phyloP scores from a whole-genome alignment of 2,113 vertebrate genomes.

The Geothlypis trichas region DNA sequence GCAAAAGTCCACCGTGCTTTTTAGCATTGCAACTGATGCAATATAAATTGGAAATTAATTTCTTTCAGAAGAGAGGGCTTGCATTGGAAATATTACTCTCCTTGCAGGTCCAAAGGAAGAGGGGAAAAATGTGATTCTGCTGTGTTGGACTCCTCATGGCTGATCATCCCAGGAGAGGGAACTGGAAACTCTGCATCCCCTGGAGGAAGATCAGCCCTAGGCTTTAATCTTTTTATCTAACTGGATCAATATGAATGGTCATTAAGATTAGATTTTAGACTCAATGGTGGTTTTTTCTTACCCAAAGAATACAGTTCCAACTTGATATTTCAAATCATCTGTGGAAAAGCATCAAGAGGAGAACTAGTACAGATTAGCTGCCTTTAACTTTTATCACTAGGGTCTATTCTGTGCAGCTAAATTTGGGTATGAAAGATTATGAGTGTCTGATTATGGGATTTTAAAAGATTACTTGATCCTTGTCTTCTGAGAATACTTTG shows the following conservation, averaged over 20 bases:
- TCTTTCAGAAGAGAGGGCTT: background rate
- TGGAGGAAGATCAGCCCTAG: background rate
- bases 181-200: background rate
- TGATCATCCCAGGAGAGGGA: background rate
- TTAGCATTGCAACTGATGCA: background rate
- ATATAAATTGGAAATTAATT: background rate
- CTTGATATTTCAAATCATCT: background rate
- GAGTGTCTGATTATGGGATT: background rate
- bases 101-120: background rate
- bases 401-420: background rate
- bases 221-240: background rate
- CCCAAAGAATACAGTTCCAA: background rate
- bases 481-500: background rate
- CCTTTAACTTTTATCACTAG: background rate
- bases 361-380: background rate
- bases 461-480: background rate
- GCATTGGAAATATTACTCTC: background rate
- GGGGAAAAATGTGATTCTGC: background rate
- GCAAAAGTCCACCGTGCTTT: slow-evolving; percentile 14
- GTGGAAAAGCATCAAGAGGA: background rate
- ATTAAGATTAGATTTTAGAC: background rate
- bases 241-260: background rate
- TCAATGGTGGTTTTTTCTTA: fast-evolving
- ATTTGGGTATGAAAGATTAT: background rate
- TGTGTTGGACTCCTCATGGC: background rate